Base-by-base conservation (phyloP, 2,113 vertebrate genomes). In the Salvator merianae region DNA sequence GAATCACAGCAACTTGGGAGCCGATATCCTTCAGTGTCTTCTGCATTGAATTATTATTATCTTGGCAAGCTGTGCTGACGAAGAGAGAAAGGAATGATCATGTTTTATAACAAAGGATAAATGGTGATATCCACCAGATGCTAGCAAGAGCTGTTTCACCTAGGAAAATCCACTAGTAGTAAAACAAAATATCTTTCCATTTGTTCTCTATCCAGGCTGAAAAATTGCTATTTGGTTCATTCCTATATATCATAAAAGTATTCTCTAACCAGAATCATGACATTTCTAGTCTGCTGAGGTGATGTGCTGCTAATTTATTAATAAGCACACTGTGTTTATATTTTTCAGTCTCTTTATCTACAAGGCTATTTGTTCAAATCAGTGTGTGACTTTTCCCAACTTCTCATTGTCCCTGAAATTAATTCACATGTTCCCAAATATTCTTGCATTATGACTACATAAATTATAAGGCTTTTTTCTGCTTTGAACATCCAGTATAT, bases 91-190 rank as follows among this genome's bases (percentile, higher is more conserved):
- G 71, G 68, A 65, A 78, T 85, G 89, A 93, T 88, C 90, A 82
- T 50, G 84, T 88, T 93, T 87, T 59, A 70, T 87, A 92, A 94
- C 82, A 87, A 93, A 91, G 89, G 91, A 92, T 89, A 94, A 94
- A 95, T 85, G 88, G 83, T 77, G 93, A 91, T 91, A 91, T 80
- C 76, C 65, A 87, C 83, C 50, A 89, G 77, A 68, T 77, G 34
- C 86, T 81, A 66, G 79, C 82, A 84, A 70, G 79, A 82, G 92
- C 68, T 34, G 36, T 72, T 88, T 89, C 75, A 82, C 88, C 88
- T 85, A 87, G 50, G 65, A 84, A 86, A 50, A 18, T 22, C 50
- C 69, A 59, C 62, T 32, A 30, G 73, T 91, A 90, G 90, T 84
- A 88, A 92, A 92, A 90, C 88, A 43, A 93, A 92, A 79, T 62